Base-by-base conservation (phyloP, 2,113 vertebrate genomes). In the Myotis davidii region DNA sequence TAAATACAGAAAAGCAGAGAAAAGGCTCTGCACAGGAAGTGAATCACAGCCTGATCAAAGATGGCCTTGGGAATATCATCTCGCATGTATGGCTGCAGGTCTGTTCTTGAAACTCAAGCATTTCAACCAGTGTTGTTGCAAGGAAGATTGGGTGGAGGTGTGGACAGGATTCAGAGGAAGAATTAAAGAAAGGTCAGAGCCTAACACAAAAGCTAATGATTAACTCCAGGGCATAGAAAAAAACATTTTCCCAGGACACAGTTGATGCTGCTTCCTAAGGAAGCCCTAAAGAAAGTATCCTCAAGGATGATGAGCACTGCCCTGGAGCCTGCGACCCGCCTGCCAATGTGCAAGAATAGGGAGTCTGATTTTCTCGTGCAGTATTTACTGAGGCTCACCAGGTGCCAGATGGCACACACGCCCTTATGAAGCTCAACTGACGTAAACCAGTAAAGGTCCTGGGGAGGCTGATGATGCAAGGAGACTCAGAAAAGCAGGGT, bases 321-420 rank as follows among this genome's bases (percentile, higher is more conserved):
- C 20, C 61, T 32, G 27, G 50, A 61, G 59, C 8, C 13, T 27
- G 45, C 29, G 74, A 12, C 76, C 13, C 0, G n/a, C 39, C 72
- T 88, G 61, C 25, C 29, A 56, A 42, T 6, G 0, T 1, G 16
- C 37, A 16, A 8, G 0, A 9, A 13, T 9, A 50, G 6, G 3
- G 74, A 20, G 16, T 10, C 27, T 17, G n/a, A n/a, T 5, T 21
- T 77, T 12, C 16, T 69, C 6, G 2, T 10, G 37, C 16, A 25
- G 3, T 70, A n/a, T 54, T 59, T 45, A 88, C 9, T 32, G 42
- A 85, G 61, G 14, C 45, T 39, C 13, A 12, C 7, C 86, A 42
- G 0, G 0, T 27, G 48, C 45, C 70, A 18, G 37, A 48, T 14
- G 23, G 2, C 27, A 9, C 61, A 32, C 0, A 0, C 7, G 61